These are phyloP conservation scores for Mastomys coucha DNA, from an alignment of 2,113 vertebrate genomes.

Conservation along the genomic window DNA sequence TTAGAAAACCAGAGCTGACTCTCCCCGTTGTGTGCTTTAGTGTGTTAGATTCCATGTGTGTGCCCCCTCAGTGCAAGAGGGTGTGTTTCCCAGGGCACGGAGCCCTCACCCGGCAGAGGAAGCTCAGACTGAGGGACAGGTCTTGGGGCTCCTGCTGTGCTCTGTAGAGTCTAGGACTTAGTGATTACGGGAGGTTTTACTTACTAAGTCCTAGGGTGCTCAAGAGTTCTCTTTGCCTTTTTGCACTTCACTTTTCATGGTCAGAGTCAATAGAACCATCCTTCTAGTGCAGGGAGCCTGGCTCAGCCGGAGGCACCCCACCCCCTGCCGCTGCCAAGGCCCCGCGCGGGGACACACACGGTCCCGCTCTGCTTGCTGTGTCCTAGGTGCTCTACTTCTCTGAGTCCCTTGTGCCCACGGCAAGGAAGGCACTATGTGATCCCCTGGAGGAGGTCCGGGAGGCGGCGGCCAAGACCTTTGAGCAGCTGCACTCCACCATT, in stretches of 20 bases:
- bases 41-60: not conserved
- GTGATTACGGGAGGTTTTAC: not conserved
- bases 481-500: slow-evolving; percentile 98
- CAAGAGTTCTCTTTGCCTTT: not conserved
- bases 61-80: not conserved
- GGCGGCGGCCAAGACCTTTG: slow-evolving; percentile 98
- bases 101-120: not conserved
- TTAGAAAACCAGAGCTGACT: not conserved
- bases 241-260: not conserved
- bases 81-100: not conserved
- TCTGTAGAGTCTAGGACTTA: not conserved
- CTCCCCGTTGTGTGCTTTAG: not conserved
- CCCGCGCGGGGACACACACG: no score
- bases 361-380: not conserved
- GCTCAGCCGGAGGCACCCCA: no score
- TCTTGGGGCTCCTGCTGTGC: rapidly evolving
- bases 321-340: no score
- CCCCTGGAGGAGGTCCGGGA: slow-evolving; percentile 97
- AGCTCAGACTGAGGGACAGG: no score
- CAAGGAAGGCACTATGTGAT: slow-evolving; percentile 97
- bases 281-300: not conserved
- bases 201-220: not conserved
- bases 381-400: slow-evolving; percentile 97
- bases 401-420: slow-evolving; percentile 97
- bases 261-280: not conserved